Base-by-base conservation (phyloP, 2,888 invertebrate species). In the Cosmia trapezina region DNA sequence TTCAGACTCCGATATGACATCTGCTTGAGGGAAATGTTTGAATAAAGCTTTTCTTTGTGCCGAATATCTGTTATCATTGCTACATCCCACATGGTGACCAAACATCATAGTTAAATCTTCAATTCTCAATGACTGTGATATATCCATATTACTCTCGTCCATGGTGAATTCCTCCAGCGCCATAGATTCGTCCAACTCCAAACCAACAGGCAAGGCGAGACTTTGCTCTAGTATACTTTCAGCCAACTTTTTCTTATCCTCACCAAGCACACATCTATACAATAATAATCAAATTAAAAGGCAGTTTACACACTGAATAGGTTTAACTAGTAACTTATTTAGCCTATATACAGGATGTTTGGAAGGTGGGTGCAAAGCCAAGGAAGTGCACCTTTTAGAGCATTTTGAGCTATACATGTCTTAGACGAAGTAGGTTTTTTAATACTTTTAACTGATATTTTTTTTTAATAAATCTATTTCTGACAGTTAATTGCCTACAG, bases 1-100 rank as follows among this genome's bases (percentile, higher is more conserved):
- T 90, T 98, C 98, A 0, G 98, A 98, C 89, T 98, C 98, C 0
- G 96, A 96, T 73, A 93, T 91, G 22, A 91, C 70, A 83, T 96
- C 96, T 7, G 93, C 93, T 86, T 92, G 93, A 47, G 94, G 93
- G 62, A 91, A 89, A 73, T 89, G 87, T 84, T 89, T 91, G 9
- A 88, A 66, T 47, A 85, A 70, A 45, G 89, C 80, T 83, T 89
- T 93, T 69, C 84, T 89, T 57, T 82, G 81, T 12, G 84, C 80
- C 1, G 90, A 91, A 73, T 84, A 86, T 81, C 88, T 90, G 63
- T 89, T 87, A 56, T 94, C 93, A 56, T 93, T 94, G 73, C 88
- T 88, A 76, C 95, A 94, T 19, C 87, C 77, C 19, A 92, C 81
- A 73, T 96, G 96, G 82, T 96, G 96, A 14, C 96, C 96, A 64